Evolutionary conservation across 1,140 invertebrate genomes (phyloP).

Genomic region (Philopotamus ludificatus): DNA sequence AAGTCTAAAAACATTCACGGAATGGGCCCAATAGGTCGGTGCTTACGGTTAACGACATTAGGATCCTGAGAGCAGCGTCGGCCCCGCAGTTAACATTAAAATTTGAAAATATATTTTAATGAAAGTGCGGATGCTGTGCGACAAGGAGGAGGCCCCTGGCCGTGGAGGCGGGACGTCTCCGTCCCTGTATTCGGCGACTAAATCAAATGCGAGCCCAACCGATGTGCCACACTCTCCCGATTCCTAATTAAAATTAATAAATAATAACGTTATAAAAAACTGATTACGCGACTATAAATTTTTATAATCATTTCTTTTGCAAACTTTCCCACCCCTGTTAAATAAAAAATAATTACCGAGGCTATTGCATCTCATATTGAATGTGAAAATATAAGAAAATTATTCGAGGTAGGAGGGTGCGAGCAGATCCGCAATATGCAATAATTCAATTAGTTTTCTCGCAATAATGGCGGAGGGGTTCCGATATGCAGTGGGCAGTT

Average conservation of each 20-base stretch:
- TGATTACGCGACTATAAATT: too few relatives aligned
- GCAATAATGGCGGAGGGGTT: constrained; percentile 24
- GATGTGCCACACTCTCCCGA: too few relatives aligned
- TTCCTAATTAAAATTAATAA: too few relatives aligned
- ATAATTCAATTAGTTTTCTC: constrained; percentile 31
- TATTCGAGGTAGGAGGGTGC: constrained; percentile 4
- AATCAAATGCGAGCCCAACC: constrained; percentile 15
- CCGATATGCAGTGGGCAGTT: neutral
- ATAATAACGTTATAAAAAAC: too few relatives aligned
- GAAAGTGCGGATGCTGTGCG: constrained; percentile 37
- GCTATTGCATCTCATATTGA: constrained; percentile 12
- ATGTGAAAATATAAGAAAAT: constrained; percentile 3
- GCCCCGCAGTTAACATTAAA: constrained; percentile 40
- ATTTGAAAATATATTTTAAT: constrained; percentile 43
- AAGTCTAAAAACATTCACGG: constrained; percentile 42
- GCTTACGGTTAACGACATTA: constrained; percentile 40
- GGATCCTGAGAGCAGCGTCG: constrained; percentile 30
- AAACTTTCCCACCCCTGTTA: neutral
- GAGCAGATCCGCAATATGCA: constrained; percentile 15
- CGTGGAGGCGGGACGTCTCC: neutral
- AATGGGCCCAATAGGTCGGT: constrained; percentile 40
- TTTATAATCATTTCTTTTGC: too few relatives aligned
- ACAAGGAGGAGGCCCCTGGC: neutral
- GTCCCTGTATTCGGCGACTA: constrained; percentile 19
- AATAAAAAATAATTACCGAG: neutral